These are phyloP conservation scores for Bombus consobrinus DNA, from an alignment of 1,140 invertebrate species.

Conservation along the genomic window DNA sequence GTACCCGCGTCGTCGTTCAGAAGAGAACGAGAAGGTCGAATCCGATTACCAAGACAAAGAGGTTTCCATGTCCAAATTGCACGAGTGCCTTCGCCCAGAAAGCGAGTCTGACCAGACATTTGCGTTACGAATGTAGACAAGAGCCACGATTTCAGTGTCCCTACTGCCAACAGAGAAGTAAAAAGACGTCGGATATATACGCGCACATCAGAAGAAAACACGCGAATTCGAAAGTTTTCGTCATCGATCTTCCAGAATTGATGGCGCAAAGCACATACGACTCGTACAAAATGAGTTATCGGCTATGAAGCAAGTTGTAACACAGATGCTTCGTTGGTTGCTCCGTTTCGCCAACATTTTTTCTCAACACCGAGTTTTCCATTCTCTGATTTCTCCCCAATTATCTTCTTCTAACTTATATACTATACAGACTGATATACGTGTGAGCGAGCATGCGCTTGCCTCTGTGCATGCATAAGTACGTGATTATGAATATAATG, in stretches of 20 bases:
- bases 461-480: background rate
- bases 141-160: constrained; percentile 12
- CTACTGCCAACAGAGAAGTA: constrained; percentile 1
- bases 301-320: background rate
- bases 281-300: background rate
- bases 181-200: constrained; percentile 65
- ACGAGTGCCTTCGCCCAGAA: background rate
- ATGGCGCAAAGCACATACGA: background rate
- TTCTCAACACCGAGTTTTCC: background rate
- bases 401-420: background rate
- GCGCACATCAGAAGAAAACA: constrained; percentile 68
- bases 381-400: background rate
- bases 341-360: background rate
- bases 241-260: constrained; percentile 29
- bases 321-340: background rate
- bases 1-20: background rate
- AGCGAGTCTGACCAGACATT: constrained; percentile 1
- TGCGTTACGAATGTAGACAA: constrained; percentile 9
- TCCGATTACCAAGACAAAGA: background rate
- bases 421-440: background rate
- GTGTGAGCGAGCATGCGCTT: background rate
- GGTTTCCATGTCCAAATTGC: constrained; percentile 1
- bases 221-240: constrained; percentile 8
- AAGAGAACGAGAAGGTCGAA: background rate
- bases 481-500: background rate